Conservation (phyloP, 2,888 invertebrate genomes). For the Pseudococcus jackbeardsleyi region DNA sequence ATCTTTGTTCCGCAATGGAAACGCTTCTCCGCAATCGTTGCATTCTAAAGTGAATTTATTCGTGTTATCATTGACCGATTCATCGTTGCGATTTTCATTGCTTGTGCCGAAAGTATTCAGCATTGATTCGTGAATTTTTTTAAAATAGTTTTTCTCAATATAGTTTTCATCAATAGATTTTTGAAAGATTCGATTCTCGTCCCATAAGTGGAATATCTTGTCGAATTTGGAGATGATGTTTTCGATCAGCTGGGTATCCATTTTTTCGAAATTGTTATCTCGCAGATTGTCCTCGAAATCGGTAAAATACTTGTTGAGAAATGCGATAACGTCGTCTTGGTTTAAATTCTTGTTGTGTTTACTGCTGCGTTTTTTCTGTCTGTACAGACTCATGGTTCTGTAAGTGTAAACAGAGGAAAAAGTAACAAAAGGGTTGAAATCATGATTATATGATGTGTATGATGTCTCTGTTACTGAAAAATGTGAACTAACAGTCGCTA, state of each 20-base stretch:
- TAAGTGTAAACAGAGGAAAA: no score
- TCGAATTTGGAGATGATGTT: not conserved
- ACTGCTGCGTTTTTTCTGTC: not conserved
- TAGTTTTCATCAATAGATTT: not conserved
- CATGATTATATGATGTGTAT: no score
- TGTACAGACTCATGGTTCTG: no score
- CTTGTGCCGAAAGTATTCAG: not conserved
- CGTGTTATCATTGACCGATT: not conserved
- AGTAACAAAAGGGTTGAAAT: no score
- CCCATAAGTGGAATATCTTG: not conserved
- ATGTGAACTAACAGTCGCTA: no score
- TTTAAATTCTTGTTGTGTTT: not conserved
- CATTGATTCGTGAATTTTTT: not conserved
- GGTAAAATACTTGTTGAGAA: not conserved
- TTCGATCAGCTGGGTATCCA: not conserved
- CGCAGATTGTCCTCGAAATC: not conserved
- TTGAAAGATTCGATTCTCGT: not conserved
- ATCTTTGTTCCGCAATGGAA: not conserved
- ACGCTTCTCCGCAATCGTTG: not conserved
- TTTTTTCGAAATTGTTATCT: not conserved
- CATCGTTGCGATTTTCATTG: not conserved
- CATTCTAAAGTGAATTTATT: not conserved
- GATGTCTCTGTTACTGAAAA: no score
- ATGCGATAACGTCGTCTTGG: not conserved
- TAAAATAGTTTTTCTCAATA: not conserved